Conservation (phyloP, 2,797 vertebrate species). For the Balearica regulorum region DNA sequence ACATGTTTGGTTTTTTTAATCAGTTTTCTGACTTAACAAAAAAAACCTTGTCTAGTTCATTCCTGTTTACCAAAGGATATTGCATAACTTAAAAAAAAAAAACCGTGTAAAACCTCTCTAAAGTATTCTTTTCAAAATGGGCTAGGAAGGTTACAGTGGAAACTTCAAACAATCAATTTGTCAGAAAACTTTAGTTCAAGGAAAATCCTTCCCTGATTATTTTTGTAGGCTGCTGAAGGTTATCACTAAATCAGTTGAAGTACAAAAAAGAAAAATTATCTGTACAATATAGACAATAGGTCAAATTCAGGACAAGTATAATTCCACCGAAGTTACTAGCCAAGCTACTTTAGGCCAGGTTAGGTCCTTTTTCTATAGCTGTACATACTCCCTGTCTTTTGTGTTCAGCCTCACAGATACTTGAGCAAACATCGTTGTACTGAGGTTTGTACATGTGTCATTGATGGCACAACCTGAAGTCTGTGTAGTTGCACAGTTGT, state of each 20-base stretch:
- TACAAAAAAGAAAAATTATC: neutral
- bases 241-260: neutral
- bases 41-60: neutral
- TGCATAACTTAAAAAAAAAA: neutral
- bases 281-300: neutral
- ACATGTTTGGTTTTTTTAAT: neutral
- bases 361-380: neutral
- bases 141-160: neutral
- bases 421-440: neutral
- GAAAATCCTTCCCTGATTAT: neutral
- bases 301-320: neutral
- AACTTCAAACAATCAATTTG: neutral
- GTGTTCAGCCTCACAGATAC: neutral
- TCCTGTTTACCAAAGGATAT: neutral
- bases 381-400: neutral
- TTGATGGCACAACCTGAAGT: neutral
- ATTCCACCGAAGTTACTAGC: neutral
- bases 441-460: neutral
- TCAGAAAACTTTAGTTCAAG: neutral
- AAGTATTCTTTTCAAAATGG: neutral
- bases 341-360: neutral
- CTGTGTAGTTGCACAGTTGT: neutral
- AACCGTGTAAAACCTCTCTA: neutral
- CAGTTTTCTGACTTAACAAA: neutral
- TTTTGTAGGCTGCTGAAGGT: neutral